These are phyloP conservation scores for Sphecodes monilicornis DNA, from an alignment of 2,888 invertebrate genomes.

Conservation along the genomic window DNA sequence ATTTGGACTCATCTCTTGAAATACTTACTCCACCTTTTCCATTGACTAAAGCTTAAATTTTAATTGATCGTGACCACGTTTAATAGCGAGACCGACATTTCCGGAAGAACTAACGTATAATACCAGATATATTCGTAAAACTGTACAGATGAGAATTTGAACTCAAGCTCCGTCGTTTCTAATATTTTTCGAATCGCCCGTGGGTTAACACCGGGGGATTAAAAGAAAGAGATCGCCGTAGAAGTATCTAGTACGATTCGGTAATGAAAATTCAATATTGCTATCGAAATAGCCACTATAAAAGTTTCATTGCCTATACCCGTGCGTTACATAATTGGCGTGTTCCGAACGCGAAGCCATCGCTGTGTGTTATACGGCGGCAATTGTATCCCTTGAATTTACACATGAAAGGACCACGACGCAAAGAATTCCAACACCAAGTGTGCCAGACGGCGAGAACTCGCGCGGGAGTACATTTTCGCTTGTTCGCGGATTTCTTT, in stretches of 20 bases:
- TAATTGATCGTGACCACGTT: no score
- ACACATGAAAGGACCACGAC: constrained; percentile 70
- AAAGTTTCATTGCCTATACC: constrained; percentile 51
- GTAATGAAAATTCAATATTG: constrained; percentile 38
- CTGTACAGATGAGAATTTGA: not conserved
- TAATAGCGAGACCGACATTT: no score
- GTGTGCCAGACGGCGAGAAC: constrained; percentile 33
- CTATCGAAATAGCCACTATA: constrained; percentile 43
- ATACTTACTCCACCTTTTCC: no score
- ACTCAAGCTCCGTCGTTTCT: not conserved
- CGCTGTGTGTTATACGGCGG: constrained; percentile 42
- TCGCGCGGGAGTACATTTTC: not conserved
- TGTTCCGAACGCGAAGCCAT: constrained; percentile 42
- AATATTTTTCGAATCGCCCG: not conserved
- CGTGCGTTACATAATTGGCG: constrained; percentile 63
- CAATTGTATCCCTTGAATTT: constrained; percentile 72
- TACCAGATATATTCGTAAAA: not conserved
- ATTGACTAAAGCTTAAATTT: no score
- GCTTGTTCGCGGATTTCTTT: not conserved
- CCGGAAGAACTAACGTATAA: not conserved
- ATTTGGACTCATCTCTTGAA: not conserved
- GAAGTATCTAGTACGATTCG: not conserved
- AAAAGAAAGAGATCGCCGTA: not conserved
- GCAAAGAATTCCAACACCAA: constrained; percentile 52
- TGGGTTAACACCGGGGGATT: not conserved